Conservation (phyloP, 2,113 vertebrate genomes). For the Vidua macroura region DNA sequence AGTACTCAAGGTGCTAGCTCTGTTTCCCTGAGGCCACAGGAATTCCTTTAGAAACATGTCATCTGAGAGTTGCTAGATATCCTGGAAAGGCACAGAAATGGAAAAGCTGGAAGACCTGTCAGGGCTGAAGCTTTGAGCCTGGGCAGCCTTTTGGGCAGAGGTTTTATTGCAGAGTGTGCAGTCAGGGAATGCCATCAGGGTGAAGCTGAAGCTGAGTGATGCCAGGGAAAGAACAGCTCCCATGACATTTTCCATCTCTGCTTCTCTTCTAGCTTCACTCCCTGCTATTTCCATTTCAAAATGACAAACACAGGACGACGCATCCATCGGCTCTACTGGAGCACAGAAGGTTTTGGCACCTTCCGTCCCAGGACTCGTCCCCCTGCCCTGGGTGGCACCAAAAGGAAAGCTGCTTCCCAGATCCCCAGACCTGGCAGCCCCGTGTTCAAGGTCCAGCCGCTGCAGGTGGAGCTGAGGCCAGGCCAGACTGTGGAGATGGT, state of each 20-base stretch:
- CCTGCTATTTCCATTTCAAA: slow-evolving; percentile 77
- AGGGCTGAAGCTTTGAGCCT: no score
- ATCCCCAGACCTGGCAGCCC: not conserved
- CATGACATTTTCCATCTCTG: not conserved
- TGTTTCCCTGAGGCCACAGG: not conserved
- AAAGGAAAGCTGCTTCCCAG: not conserved
- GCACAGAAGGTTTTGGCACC: slow-evolving; percentile 49
- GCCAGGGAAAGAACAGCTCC: not conserved
- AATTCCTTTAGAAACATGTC: not conserved
- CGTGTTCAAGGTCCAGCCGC: slow-evolving; percentile 77
- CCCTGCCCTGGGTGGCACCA: not conserved
- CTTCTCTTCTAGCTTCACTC: slow-evolving; percentile 64
- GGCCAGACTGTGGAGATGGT: slow-evolving; percentile 76
- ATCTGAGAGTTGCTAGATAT: not conserved
- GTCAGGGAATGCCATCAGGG: not conserved
- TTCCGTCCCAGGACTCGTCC: not conserved
- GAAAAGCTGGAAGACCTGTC: no score
- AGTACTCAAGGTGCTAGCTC: not conserved
- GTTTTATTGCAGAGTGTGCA: not conserved
- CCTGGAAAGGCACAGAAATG: no score
- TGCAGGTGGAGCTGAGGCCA: slow-evolving; percentile 75
- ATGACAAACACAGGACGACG: slow-evolving; percentile 82
- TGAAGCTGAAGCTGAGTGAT: not conserved
- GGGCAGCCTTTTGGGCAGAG: no score
- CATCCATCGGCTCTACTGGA: slow-evolving; percentile 81